Evolutionary conservation across 2,797 vertebrate genomes (phyloP).

Genomic region (Tragelaphus eurycerus): DNA sequence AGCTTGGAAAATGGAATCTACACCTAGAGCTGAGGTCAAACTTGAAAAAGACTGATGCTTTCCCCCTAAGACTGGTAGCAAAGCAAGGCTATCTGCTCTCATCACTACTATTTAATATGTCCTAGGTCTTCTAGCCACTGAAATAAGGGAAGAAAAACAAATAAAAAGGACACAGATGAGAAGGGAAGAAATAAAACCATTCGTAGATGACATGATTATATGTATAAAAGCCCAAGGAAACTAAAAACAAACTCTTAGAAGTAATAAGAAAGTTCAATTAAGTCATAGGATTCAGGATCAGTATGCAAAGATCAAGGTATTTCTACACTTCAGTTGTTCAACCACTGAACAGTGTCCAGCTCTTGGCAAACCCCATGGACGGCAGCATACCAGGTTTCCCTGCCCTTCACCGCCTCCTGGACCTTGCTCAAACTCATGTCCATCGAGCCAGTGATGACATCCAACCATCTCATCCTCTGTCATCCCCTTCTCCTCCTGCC

Average conservation of each 20-base stretch:
- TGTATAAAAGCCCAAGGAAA: neutral
- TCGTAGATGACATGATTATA: neutral
- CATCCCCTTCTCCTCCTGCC: neutral
- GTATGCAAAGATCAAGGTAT: neutral
- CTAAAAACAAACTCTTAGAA: neutral
- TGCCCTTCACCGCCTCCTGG: neutral
- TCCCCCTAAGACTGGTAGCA: neutral
- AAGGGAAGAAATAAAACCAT: neutral
- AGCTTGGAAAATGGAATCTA: too few relatives aligned
- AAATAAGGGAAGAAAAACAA: neutral
- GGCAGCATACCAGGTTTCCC: neutral
- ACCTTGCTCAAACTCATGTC: neutral
- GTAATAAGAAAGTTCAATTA: neutral
- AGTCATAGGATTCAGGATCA: neutral
- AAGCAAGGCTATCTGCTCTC: neutral
- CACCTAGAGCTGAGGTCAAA: neutral
- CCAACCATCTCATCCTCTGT: neutral
- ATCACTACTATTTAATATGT: neutral
- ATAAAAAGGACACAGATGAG: neutral
- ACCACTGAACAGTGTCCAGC: neutral
- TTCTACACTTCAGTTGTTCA: neutral
- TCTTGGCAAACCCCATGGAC: rapidly evolving
- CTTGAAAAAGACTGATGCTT: neutral
- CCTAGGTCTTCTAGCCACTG: neutral
- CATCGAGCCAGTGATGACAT: neutral